These are phyloP conservation scores for Syngnathus typhle DNA, from an alignment of 2,113 vertebrate species.

Conservation along the genomic window DNA sequence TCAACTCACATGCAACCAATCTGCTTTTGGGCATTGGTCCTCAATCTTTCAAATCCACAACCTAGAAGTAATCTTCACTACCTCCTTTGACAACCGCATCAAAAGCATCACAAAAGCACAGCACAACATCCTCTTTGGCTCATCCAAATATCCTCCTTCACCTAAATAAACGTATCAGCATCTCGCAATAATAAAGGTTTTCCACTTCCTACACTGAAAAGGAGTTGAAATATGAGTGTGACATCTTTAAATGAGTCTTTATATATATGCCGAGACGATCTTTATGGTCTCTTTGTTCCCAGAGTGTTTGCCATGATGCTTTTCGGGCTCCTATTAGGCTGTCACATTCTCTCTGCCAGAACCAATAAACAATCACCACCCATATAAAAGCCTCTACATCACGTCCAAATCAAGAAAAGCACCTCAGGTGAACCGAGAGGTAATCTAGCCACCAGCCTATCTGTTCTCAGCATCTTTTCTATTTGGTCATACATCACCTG, in stretches of 20 bases:
- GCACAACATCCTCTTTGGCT: too few relatives aligned
- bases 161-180: too few relatives aligned
- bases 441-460: conserved; percentile 41
- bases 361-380: conserved; percentile 58
- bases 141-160: background rate
- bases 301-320: conserved; percentile 44
- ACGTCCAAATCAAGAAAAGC: conserved; percentile 49
- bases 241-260: conserved; percentile 48
- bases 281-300: conserved; percentile 46
- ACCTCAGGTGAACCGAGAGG: conserved; percentile 60
- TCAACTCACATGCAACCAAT: too few relatives aligned
- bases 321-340: conserved; percentile 39
- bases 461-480: conserved; percentile 38
- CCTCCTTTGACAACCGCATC: too few relatives aligned
- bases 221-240: conserved; percentile 53
- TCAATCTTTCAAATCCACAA: too few relatives aligned
- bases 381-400: conserved; percentile 45
- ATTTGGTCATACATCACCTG: conserved; percentile 21
- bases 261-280: conserved; percentile 43
- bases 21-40: too few relatives aligned
- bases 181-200: conserved; percentile 25
- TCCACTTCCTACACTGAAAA: conserved; percentile 43
- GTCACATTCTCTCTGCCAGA: conserved; percentile 43
- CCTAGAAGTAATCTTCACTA: too few relatives aligned
- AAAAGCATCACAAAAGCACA: too few relatives aligned